These are phyloP conservation scores for Cacajao melanocephalus DNA, from an alignment of 2,797 vertebrate genomes.

Conservation along the genomic window DNA sequence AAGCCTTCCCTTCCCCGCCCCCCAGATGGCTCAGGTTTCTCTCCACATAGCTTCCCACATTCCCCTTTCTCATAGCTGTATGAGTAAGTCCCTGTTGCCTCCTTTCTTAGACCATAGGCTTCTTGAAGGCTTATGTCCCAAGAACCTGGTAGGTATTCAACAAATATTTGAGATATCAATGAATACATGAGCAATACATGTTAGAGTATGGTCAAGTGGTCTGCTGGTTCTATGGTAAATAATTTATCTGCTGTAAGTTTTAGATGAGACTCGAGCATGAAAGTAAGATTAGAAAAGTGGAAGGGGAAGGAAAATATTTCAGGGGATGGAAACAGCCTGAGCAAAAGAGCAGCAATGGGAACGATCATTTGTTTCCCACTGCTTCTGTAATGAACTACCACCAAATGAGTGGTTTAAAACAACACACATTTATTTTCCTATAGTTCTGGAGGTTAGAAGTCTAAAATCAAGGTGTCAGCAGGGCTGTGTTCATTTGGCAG, in stretches of 20 bases:
- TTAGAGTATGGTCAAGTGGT: neutral
- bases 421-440: neutral
- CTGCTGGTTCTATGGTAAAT: neutral
- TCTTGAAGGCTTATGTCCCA: neutral
- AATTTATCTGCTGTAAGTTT: neutral
- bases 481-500: neutral
- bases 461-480: neutral
- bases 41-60: neutral
- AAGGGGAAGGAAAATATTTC: neutral
- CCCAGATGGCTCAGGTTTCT: too few relatives aligned
- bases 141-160: neutral
- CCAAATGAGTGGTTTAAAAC: neutral
- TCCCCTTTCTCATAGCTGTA: neutral
- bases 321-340: neutral
- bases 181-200: neutral
- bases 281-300: neutral
- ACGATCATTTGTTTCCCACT: neutral
- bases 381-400: neutral
- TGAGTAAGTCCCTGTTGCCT: neutral
- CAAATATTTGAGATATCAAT: neutral
- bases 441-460: neutral
- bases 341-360: neutral
- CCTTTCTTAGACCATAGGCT: neutral
- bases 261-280: neutral
- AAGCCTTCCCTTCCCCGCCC: neutral